phyloP scores from a whole-genome alignment of 2,888 invertebrate genomes.

The Drosophila putrida region DNA sequence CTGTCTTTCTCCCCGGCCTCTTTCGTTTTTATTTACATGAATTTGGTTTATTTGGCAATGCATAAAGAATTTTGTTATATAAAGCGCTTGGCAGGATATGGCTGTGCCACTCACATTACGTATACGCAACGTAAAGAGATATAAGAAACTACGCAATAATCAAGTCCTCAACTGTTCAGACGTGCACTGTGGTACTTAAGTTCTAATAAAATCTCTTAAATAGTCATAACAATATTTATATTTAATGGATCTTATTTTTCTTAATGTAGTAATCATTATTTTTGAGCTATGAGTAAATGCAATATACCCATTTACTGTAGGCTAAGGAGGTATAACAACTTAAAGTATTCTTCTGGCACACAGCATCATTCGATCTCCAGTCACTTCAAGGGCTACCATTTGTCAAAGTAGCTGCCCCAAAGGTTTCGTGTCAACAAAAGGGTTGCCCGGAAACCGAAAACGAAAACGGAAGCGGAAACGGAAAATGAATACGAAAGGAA shows the following conservation, averaged over 20 bases:
- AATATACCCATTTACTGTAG: no score
- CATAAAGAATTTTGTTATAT: slow-evolving; percentile 29
- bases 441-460: slow-evolving; percentile 43
- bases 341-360: slow-evolving; percentile 23
- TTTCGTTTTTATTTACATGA: slow-evolving; percentile 34
- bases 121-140: slow-evolving; percentile 3
- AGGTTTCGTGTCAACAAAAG: slow-evolving; percentile 36
- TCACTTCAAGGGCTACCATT: slow-evolving; percentile 22
- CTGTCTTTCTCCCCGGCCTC: not conserved
- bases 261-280: no score
- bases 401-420: slow-evolving; percentile 33
- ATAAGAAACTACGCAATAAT: no score
- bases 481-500: slow-evolving; percentile 17
- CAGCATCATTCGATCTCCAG: slow-evolving; percentile 16
- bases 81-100: slow-evolving; percentile 25
- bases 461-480: slow-evolving; percentile 4
- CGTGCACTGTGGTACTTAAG: no score
- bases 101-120: slow-evolving; percentile 22
- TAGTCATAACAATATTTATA: no score
- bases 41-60: slow-evolving; percentile 50
- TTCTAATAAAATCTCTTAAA: no score
- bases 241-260: no score
- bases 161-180: no score
- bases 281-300: no score
- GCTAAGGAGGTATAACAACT: not conserved